Percentiles rank a stretch among this genome's conserved stretches.
These are phyloP conservation scores for Galaxea fascicularis DNA, from an alignment of 92 coral and sea anemone genomes.

Conservation along the genomic window DNA sequence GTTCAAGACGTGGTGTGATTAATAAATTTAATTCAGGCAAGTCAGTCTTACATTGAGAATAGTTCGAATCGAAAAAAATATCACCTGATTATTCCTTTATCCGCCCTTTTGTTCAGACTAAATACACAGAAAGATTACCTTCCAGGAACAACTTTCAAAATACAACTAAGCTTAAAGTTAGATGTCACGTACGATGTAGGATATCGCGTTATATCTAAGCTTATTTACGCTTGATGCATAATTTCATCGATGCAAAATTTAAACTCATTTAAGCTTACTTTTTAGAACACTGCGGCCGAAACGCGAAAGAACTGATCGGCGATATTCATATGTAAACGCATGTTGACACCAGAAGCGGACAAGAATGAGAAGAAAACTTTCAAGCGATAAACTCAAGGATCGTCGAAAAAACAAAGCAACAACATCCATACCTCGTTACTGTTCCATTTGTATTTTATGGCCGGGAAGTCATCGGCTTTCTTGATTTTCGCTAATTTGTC, in stretches of 20 bases:
- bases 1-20: not conserved
- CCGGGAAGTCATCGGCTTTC: slow-evolving; percentile 83
- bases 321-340: not conserved
- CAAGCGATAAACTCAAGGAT: not conserved
- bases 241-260: not conserved
- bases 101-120: not conserved
- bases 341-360: slow-evolving; percentile 8
- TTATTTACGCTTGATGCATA: not conserved
- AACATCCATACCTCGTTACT: slow-evolving; percentile 78
- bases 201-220: not conserved
- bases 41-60: not conserved
- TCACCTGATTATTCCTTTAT: not conserved
- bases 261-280: not conserved
- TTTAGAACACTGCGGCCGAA: not conserved
- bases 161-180: not conserved
- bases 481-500: slow-evolving; percentile 86
- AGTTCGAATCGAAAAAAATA: not conserved
- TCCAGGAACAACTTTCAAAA: not conserved
- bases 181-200: slow-evolving; percentile 16
- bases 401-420: slow-evolving; percentile 10
- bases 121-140: not conserved
- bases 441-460: slow-evolving; percentile 87
- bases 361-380: not conserved
- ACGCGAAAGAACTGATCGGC: not conserved
- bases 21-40: slow-evolving; percentile 7